Conservation (phyloP, 1,140 invertebrate species). For the Himalopsyche phryganea region DNA sequence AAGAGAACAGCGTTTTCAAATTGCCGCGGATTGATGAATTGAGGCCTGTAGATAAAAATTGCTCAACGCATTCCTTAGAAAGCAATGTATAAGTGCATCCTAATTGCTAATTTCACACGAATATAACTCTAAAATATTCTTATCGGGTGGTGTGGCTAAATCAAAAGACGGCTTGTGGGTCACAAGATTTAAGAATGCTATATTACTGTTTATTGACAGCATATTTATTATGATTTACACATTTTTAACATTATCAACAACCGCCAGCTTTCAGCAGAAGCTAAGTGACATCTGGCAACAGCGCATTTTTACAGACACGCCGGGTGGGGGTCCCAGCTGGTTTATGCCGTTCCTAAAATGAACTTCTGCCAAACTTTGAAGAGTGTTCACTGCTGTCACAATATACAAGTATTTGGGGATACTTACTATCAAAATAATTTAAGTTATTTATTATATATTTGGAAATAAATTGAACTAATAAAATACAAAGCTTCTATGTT, state of each 20-base stretch:
- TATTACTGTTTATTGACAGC: not conserved
- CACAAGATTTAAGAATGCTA: not conserved
- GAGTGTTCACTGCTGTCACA: no score
- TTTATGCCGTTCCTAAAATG: slow-evolving; percentile 19
- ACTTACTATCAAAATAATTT: no score
- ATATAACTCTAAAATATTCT: not conserved
- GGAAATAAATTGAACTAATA: no score
- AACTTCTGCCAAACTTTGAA: not conserved
- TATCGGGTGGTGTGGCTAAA: not conserved
- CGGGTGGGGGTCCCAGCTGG: slow-evolving; percentile 13
- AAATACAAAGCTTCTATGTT: no score
- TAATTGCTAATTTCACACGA: not conserved
- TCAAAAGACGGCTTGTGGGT: not conserved
- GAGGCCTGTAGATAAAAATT: not conserved
- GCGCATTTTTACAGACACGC: slow-evolving; percentile 7
- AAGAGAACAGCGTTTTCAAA: not conserved
- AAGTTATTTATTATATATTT: no score
- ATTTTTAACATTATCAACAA: slow-evolving; percentile 20
- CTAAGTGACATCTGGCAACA: slow-evolving; percentile 23
- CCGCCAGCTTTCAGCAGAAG: slow-evolving; percentile 9
- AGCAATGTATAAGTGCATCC: no score
- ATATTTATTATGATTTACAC: slow-evolving; percentile 1
- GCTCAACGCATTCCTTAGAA: no score
- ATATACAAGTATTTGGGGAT: no score
- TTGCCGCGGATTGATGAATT: not conserved